Conservation (phyloP, 2,113 vertebrate species). For the Aphyosemion australe region DNA sequence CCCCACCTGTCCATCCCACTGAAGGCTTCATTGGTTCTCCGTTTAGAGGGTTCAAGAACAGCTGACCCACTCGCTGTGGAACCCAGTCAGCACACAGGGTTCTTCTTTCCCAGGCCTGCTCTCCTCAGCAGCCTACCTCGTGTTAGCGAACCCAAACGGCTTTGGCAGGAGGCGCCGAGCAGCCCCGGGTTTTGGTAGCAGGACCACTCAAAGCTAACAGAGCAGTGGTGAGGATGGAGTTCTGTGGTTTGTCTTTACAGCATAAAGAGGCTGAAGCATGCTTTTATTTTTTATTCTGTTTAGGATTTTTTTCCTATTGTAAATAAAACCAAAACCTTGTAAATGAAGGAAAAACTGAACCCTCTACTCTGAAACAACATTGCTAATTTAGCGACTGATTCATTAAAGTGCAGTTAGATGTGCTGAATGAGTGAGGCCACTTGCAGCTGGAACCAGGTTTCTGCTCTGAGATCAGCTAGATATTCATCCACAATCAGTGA, state of each 20-base stretch:
- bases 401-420: background rate
- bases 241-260: conserved; percentile 22
- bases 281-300: too few species aligned
- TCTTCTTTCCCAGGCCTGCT: conserved; percentile 54
- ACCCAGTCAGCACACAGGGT: conserved; percentile 65
- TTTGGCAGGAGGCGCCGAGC: conserved; percentile 58
- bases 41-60: conserved; percentile 69
- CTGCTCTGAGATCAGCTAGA: background rate
- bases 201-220: conserved; percentile 40
- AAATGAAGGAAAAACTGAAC: too few species aligned
- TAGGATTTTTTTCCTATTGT: too few species aligned
- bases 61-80: conserved; percentile 65
- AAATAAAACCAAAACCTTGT: too few species aligned
- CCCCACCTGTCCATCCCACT: too few species aligned
- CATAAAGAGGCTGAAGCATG: too few species aligned
- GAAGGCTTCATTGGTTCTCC: conserved; percentile 14
- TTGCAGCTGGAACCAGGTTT: background rate
- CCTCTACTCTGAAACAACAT: background rate
- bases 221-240: conserved; percentile 28
- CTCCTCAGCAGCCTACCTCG: conserved; percentile 47
- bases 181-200: conserved; percentile 33
- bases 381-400: background rate
- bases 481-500: background rate
- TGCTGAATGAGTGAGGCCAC: background rate
- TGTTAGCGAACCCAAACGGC: conserved; percentile 50